Evolutionary conservation across 2,113 vertebrate species (phyloP), one percentile per base, ranked within the genome.

Genomic region (Nyctereutes procyonoides): DNA sequence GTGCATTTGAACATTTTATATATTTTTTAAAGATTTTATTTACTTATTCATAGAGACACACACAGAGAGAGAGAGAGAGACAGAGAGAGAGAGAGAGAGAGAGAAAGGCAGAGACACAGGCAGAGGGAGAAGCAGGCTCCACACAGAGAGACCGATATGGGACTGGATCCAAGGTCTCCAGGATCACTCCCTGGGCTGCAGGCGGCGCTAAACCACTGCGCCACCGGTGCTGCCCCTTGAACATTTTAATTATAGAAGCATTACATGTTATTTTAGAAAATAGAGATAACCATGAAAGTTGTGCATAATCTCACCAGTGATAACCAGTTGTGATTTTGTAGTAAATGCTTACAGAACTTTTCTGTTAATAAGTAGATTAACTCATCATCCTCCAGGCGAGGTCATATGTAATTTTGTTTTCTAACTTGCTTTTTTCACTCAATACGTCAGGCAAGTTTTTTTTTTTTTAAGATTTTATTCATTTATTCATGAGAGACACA

Each of bases 191-290:
- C 43, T 43, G 43, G 43, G 43, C 43, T 43, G 43, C 43, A 43
- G 43, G 4, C 5, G 43, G 43, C 43, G 5, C 43, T 43, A 43
- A 43, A 43, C 43, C 43, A 43, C 43, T 43, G 43, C 5, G 1
- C 43, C 43, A 43, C 43, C 43, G 1, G 43, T 4, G 43, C 43
- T 43, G 5, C 43, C 43, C 43, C 43, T 5, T 77, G 17, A 74
- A 90, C 17, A 55, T 53, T 74, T 97, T 55, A 94, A 96, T 90
- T 88, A 16, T 69, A 81, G 82, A 93, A 81, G 5, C 20, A 73
- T 20, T 91, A 81, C 16, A 89, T 55, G 16, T 67, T 96, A 79
- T 82, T 90, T 94, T 81, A 87, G 43, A 93, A 96, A 93, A 86
- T 51, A 81, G 16, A 38, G 65, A 95, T 81, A 77, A 88, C 3